Conservation (phyloP, 1,140 invertebrate genomes). For the Zaprionus vittiger region DNA sequence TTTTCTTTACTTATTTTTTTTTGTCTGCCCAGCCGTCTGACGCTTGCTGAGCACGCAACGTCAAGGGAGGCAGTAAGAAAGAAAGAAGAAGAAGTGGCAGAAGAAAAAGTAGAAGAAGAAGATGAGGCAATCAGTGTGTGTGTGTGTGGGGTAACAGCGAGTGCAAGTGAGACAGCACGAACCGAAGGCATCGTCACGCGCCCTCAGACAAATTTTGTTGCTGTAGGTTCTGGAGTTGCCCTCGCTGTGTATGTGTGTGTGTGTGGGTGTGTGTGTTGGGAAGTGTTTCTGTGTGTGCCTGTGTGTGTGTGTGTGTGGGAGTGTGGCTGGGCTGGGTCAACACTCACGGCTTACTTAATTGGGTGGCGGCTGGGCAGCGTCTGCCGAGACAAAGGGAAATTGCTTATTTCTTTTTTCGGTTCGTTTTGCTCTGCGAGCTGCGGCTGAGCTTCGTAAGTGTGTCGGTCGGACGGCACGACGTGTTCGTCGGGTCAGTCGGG, state of each 20-base stretch:
- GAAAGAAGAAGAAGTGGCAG: neutral
- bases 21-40: constrained; percentile 55
- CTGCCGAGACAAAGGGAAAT: constrained; percentile 79
- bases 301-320: constrained; percentile 20
- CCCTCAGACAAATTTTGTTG: constrained; percentile 77
- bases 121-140: neutral
- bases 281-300: neutral
- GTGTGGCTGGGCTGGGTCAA: constrained; percentile 45
- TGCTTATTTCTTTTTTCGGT: constrained; percentile 52
- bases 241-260: neutral
- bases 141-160: too few species aligned
- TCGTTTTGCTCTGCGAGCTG: constrained; percentile 15
- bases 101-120: neutral
- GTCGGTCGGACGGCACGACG: constrained; percentile 25
- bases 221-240: constrained; percentile 71
- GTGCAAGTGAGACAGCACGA: constrained; percentile 33
- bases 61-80: neutral
- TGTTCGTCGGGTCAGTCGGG: constrained; percentile 2
- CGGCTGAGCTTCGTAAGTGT: constrained; percentile 44
- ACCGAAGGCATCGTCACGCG: constrained; percentile 50
- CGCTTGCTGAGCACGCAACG: constrained; percentile 19
- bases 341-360: constrained; percentile 81
- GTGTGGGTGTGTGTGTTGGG: neutral
- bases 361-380: constrained; percentile 80
- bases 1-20: constrained; percentile 32